Evolutionary conservation across 2,113 vertebrate species (phyloP), one percentile per base, ranked within the genome.

Genomic region (Marcusenius ussheri): DNA sequence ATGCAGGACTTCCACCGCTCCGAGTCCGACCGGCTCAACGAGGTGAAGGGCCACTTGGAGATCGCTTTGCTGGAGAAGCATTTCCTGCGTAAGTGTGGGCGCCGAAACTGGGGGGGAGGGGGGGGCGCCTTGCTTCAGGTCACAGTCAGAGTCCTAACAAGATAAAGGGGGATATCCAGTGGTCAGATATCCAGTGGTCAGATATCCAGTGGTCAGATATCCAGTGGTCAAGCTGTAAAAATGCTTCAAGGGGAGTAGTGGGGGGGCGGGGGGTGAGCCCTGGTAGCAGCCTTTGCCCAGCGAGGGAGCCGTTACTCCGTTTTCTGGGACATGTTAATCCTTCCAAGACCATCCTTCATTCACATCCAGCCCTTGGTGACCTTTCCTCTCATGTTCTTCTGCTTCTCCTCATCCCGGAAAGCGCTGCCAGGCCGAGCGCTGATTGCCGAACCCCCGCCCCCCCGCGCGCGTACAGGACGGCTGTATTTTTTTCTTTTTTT

Each of bases 1-100:
- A 94, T 97, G 84, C 96, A 96, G 92, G 98, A 99, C 90, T 98
- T 97, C 47, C 94, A 93, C 89, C 96, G 97, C 92, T 96, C 96
- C 0, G 97, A 98, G 58, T 94, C 94, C 27, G 97, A 97, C 91
- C 91, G 97, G 88, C 94, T 99, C 89, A 99, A 97, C 10, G 98
- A 99, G 93, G 96, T 99, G 94, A 99, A 99, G 96, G 98, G 98
- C 90, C 98, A 99, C 93, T 95, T 99, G 91, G 98, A 99, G 95
- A 97, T 99, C n/a, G 97, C 98, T 93, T 95, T 99, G 94, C 91
- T 99, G 93, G 98, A 99, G 93, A 99, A 99, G 91, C 98, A 99
- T 94, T 99, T 99, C 92, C 92, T 99, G 74, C 97, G 98, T 99
- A 95, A 99, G 98, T 99, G 91, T 56, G 24, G n/a, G 39, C 1